phyloP scores from a whole-genome alignment of 2,113 vertebrate species.

The Origma solitaria region DNA sequence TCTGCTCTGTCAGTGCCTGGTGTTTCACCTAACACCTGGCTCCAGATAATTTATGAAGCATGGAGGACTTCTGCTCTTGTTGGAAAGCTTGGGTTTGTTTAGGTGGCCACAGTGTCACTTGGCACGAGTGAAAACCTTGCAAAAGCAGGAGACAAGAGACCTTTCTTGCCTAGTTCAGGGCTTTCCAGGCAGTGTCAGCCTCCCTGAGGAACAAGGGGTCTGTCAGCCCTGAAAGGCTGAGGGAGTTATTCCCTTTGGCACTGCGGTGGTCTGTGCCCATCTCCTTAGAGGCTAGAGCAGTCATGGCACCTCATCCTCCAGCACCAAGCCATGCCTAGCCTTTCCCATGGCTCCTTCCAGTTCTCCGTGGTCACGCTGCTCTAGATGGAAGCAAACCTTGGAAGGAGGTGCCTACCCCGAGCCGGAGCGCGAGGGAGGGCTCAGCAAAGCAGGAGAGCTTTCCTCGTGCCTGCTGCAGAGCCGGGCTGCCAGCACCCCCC shows the following conservation, averaged over 20 bases:
- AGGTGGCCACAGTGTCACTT: neutral
- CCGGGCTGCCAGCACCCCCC: neutral
- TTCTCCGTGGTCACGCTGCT: accelerated
- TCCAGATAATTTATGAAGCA: neutral
- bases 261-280: neutral
- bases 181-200: neutral
- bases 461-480: neutral
- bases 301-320: accelerated
- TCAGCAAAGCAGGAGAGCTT: neutral
- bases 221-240: neutral
- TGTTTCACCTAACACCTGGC: neutral
- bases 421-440: accelerated
- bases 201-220: neutral
- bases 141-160: neutral
- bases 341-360: neutral
- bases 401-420: neutral
- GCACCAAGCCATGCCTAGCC: accelerated
- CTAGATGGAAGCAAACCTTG: neutral
- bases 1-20: neutral
- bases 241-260: accelerated
- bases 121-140: neutral
- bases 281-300: neutral
- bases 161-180: neutral
- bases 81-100: neutral
- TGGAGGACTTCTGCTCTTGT: neutral